phyloP scores from a whole-genome alignment of 2,888 invertebrate genomes.

The Tuberolachnus salignus region DNA sequence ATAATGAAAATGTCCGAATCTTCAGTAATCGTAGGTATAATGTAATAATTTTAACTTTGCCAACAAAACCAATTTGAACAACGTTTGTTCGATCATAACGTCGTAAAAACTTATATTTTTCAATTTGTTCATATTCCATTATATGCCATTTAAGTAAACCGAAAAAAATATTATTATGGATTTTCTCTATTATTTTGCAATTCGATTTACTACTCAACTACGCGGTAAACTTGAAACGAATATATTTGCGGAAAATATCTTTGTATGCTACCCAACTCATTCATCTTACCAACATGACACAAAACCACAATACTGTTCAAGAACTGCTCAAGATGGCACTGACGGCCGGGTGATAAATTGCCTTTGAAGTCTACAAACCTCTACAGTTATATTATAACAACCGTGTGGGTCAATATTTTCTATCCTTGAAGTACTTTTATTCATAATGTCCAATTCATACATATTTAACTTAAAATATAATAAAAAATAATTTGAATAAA shows the following conservation, averaged over 20 bases:
- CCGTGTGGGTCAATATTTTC: conserved; percentile 12
- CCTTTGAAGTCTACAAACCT: conserved; percentile 2
- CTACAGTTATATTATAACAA: not conserved
- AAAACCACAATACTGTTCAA: not conserved
- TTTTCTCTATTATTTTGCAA: too few relatives aligned
- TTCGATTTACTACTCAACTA: not conserved
- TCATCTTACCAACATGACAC: not conserved
- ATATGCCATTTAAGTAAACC: too few relatives aligned
- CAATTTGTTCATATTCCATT: too few relatives aligned
- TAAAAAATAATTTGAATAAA: conserved; percentile 1
- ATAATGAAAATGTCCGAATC: too few relatives aligned
- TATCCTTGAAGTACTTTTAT: conserved; percentile 6
- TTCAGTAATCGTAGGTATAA: too few relatives aligned
- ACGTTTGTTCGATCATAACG: too few relatives aligned
- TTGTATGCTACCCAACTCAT: conserved; percentile 11
- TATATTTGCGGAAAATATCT: not conserved
- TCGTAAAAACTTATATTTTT: too few relatives aligned
- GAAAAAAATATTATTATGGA: too few relatives aligned
- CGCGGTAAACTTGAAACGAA: not conserved
- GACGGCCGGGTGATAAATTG: conserved; percentile 7
- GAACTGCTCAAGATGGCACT: not conserved
- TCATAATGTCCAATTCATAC: not conserved
- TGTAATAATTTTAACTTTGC: too few relatives aligned
- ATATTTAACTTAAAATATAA: conserved; percentile 6
- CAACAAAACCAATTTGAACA: too few relatives aligned